Evolutionary conservation across 2,888 invertebrate species (phyloP).

Genomic region (Eupithecia tripunctaria): DNA sequence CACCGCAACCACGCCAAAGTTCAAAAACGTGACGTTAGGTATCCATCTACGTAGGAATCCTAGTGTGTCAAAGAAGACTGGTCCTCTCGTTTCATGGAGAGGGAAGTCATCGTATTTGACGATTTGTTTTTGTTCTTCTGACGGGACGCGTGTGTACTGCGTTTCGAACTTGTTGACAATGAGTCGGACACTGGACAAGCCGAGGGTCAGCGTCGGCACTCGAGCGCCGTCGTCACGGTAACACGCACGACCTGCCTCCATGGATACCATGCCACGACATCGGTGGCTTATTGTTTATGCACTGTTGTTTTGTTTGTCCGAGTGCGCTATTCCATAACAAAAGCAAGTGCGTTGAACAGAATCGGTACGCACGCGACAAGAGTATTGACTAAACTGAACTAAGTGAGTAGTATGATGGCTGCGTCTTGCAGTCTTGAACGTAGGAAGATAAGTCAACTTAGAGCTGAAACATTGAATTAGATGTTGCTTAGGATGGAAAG

Average conservation of each 20-base stretch:
- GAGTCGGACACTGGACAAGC: constrained; percentile 77
- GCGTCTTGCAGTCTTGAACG: constrained; percentile 52
- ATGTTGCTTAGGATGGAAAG: constrained; percentile 50
- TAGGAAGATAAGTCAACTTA: constrained; percentile 51
- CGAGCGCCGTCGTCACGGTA: constrained; percentile 76
- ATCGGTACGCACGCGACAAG: constrained; percentile 57
- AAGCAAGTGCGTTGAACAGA: constrained; percentile 19
- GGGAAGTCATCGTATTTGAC: constrained; percentile 75
- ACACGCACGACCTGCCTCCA: constrained; percentile 76
- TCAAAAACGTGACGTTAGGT: constrained; percentile 77
- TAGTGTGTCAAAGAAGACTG: constrained; percentile 67
- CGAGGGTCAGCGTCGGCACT: constrained; percentile 73
- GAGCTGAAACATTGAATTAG: constrained; percentile 41
- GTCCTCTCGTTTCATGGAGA: constrained; percentile 71
- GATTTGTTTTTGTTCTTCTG: constrained; percentile 60
- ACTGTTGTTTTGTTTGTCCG: constrained; percentile 64
- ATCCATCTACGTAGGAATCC: constrained; percentile 69
- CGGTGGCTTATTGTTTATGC: constrained; percentile 52
- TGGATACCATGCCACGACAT: constrained; percentile 75
- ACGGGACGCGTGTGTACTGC: constrained; percentile 67
- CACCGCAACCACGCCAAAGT: constrained; percentile 72
- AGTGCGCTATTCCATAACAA: constrained; percentile 56
- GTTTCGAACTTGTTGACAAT: constrained; percentile 80
- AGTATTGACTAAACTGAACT: constrained; percentile 59
- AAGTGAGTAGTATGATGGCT: constrained; percentile 55